These are phyloP conservation scores for Petrolisthes manimaculis DNA, from an alignment of 2,888 invertebrate genomes.

Conservation along the genomic window DNA sequence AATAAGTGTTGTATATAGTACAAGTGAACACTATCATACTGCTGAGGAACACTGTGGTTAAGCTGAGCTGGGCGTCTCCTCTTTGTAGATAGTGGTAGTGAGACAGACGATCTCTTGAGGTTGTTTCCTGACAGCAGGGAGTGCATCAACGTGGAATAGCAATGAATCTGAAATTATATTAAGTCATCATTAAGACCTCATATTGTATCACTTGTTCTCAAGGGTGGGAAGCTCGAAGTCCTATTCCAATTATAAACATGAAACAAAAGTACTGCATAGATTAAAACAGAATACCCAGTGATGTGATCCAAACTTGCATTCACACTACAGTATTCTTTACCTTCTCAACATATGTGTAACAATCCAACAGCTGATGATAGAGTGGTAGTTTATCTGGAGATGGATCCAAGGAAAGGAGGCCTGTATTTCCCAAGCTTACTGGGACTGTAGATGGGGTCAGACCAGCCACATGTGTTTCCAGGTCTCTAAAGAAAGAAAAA, in stretches of 20 bases:
- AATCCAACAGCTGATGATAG: conserved; percentile 87
- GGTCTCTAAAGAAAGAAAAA: conserved; percentile 33
- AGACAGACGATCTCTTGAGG: conserved; percentile 79
- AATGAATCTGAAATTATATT: conserved; percentile 68
- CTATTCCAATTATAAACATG: no score
- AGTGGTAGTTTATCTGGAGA: conserved; percentile 89
- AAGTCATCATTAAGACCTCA: no score
- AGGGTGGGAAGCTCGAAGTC: no score
- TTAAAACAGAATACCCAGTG: no score
- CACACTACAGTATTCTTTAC: conserved; percentile 73
- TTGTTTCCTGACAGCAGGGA: conserved; percentile 85
- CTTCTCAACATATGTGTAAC: conserved; percentile 94
- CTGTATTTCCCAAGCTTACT: conserved; percentile 81
- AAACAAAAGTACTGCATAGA: no score
- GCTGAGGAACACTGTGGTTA: conserved; percentile 87
- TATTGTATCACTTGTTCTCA: no score
- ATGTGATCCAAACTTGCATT: no score
- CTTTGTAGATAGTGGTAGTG: conserved; percentile 38
- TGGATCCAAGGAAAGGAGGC: conserved; percentile 89
- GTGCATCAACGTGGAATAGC: conserved; percentile 68
- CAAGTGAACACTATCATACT: conserved; percentile 72
- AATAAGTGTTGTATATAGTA: no score
- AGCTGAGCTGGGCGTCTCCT: conserved; percentile 47
- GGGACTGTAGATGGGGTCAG: conserved; percentile 40
- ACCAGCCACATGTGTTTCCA: conserved; percentile 49